Evolutionary conservation across 2,113 vertebrate species (phyloP).

Genomic region (Formicarius rufipectus): DNA sequence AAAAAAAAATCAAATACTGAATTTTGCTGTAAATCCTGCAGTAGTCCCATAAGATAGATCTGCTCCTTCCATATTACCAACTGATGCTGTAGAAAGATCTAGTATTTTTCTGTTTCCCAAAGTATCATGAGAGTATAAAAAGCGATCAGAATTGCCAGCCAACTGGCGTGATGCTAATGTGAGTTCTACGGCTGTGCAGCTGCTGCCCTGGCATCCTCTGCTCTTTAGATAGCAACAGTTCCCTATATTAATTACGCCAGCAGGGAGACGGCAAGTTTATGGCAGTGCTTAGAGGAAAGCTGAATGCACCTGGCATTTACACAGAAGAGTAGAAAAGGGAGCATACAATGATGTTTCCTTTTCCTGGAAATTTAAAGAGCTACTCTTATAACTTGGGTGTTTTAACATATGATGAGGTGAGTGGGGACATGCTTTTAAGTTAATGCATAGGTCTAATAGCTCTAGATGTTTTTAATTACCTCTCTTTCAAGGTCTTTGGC

Average conservation of each 20-base stretch:
- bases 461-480: background rate
- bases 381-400: background rate
- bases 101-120: background rate
- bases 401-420: background rate
- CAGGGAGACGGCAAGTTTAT: background rate
- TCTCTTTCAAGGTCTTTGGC: background rate
- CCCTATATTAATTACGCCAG: constrained; percentile 20
- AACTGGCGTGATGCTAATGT: background rate
- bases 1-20: background rate
- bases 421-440: background rate
- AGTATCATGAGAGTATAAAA: background rate
- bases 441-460: background rate
- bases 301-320: background rate
- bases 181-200: background rate
- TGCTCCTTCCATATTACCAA: background rate
- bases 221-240: constrained; percentile 12
- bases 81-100: background rate
- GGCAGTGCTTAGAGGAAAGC: background rate
- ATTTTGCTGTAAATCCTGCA: background rate
- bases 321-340: constrained; percentile 1
- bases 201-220: constrained; percentile 1
- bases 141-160: background rate
- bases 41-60: background rate
- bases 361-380: background rate
- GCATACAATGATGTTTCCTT: background rate